Evolutionary conservation across 1,140 invertebrate species (phyloP).

Genomic region (Conopomorpha cramerella): DNA sequence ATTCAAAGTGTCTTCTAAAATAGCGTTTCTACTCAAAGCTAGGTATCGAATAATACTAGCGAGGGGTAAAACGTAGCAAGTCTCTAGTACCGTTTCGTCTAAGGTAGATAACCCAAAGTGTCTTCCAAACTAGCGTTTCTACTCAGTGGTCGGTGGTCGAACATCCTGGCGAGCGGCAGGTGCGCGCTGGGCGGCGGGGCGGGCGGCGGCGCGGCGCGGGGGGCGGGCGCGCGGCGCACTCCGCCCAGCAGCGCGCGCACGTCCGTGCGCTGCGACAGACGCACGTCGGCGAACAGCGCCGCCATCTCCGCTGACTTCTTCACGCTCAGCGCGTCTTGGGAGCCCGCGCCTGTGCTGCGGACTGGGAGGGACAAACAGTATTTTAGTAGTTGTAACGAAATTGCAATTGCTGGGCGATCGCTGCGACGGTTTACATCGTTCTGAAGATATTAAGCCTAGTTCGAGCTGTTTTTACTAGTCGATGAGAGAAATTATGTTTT

Average conservation of each 20-base stretch:
- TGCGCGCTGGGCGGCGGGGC: constrained; percentile 7
- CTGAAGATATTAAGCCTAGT: too few relatives aligned
- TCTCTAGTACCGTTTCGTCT: constrained; percentile 6
- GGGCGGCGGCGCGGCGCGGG: constrained; percentile 11
- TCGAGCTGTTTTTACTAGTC: too few relatives aligned
- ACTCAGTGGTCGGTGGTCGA: constrained; percentile 31
- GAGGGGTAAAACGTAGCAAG: not conserved
- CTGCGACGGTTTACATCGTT: too few relatives aligned
- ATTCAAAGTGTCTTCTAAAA: not conserved
- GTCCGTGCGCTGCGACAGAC: constrained; percentile 60
- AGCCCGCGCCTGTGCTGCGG: constrained; percentile 63
- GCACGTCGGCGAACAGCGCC: constrained; percentile 78
- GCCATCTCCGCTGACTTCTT: constrained; percentile 89
- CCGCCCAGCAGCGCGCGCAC: constrained; percentile 35
- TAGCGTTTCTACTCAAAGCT: not conserved
- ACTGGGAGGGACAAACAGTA: constrained; percentile 24
- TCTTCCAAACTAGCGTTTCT: constrained; percentile 46
- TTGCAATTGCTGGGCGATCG: not conserved
- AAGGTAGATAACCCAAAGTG: constrained; percentile 49
- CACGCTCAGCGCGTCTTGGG: constrained; percentile 77
- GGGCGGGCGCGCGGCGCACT: constrained; percentile 6
- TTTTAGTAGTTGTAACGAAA: too few relatives aligned
- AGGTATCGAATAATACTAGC: not conserved
- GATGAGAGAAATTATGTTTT: too few relatives aligned
- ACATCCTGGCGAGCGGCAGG: constrained; percentile 24